A percentile compares a stretch with the other conserved stretches of the same genome.
Conservation (phyloP, 2,113 vertebrate species). For the Verasper variegatus region DNA sequence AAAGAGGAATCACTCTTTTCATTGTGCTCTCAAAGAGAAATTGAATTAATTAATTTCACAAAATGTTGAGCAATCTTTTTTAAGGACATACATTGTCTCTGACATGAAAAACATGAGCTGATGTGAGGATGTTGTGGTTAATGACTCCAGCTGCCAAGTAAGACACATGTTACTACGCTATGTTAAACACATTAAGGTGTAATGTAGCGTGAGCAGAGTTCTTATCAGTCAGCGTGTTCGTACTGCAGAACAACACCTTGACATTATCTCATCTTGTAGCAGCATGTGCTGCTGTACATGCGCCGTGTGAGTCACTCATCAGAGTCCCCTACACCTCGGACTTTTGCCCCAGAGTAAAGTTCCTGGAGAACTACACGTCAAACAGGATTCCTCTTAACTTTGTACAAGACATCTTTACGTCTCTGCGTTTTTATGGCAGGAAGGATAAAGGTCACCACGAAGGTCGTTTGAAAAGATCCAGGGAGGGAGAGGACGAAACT, state of each 20-base stretch:
- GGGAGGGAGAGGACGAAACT: conserved; percentile 3
- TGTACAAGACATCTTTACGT: conserved; percentile 57
- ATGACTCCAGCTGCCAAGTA: not conserved
- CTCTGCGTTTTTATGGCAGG: conserved; percentile 57
- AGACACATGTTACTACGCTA: not conserved
- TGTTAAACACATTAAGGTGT: not conserved
- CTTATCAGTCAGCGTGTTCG: not conserved
- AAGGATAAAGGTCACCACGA: conserved; percentile 62
- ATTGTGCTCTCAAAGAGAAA: not conserved
- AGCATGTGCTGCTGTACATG: conserved; percentile 22
- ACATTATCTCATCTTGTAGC: conserved; percentile 27
- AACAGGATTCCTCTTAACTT: conserved; percentile 49
- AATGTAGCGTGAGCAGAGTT: not conserved
- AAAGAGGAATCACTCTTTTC: not conserved
- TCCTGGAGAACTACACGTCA: conserved; percentile 38
- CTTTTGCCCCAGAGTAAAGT: conserved; percentile 67
- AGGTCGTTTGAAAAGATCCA: conserved; percentile 51
- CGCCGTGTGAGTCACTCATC: conserved; percentile 57
- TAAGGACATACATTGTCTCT: not conserved
- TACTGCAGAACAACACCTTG: not conserved
- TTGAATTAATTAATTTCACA: not conserved
- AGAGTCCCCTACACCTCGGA: conserved; percentile 58
- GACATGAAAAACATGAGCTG: not conserved
- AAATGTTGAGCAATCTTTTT: not conserved
- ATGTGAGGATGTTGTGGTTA: not conserved